Conservation (phyloP, 2,888 invertebrate species). For the Incurvaria masculella region DNA sequence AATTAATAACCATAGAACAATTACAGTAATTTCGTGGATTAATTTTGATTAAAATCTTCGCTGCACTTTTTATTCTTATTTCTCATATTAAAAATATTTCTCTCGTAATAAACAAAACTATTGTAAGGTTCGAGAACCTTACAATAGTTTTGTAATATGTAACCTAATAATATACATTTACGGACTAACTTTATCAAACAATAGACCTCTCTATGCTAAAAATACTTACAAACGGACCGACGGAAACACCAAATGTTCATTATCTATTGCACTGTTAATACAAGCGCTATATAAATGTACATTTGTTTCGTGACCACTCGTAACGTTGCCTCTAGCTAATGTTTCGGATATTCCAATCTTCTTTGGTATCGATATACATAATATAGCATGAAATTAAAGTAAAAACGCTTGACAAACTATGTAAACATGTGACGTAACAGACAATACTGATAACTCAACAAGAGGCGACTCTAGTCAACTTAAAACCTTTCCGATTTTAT, state of each 20-base stretch:
- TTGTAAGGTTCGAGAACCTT: no score
- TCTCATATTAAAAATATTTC: no score
- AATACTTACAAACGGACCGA: slow-evolving; percentile 22
- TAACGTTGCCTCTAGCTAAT: slow-evolving; percentile 19
- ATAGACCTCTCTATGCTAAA: slow-evolving; percentile 19
- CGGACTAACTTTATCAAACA: slow-evolving; percentile 13
- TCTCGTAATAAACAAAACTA: no score
- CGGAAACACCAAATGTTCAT: slow-evolving; percentile 45
- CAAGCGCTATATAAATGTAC: slow-evolving; percentile 32
- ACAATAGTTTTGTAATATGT: no score
- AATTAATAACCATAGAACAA: no score
- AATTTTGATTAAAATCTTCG: no score
- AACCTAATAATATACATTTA: slow-evolving; percentile 14
- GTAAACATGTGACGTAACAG: slow-evolving; percentile 27
- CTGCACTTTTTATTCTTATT: no score
- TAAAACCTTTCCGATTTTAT: slow-evolving; percentile 6
- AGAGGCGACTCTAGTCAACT: neutral
- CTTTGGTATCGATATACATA: slow-evolving; percentile 54
- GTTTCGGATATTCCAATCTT: slow-evolving; percentile 52
- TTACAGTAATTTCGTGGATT: no score
- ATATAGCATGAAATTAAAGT: slow-evolving; percentile 30
- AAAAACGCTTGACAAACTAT: slow-evolving; percentile 22
- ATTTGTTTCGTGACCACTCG: slow-evolving; percentile 29
- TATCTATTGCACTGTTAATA: neutral
- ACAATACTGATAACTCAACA: slow-evolving; percentile 38